Base-by-base conservation (phyloP, 2,888 invertebrate genomes). In the Nomada ruficornis region DNA sequence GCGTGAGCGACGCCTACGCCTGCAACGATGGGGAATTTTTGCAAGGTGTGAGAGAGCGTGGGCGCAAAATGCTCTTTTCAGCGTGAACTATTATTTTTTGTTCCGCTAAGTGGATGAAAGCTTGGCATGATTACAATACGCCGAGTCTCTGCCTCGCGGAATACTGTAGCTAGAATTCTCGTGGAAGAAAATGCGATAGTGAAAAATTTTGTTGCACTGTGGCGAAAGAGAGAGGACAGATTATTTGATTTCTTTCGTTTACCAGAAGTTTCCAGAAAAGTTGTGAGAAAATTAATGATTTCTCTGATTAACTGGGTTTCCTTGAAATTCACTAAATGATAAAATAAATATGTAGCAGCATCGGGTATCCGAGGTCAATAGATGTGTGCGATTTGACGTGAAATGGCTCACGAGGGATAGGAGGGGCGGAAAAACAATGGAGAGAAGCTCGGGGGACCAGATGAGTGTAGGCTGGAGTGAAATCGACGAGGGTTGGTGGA, bases 381-480 rank as follows among this genome's bases (percentile, higher is more conserved):
- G 62, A 63, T 50, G 54, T 50, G 65, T 23, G 77, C 60, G 80
- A 80, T 77, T 78, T 60, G 60, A 77, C 80, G 80, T 79, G 79
- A 80, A 79, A 80, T 80, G 80, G 80, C 52, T 72, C 54, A 65
- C 54, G n/a, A 20, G 4, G 29, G 29, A 0, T 9, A 13, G 23
- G 42, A 23, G 54, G 77, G 69, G 55, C 15, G 79, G 69, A 71
- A 64, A 76, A 65, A 47, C 60, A 44, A 64, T 52, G 62, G 36
- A 23, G 42, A 59, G 55, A 59, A 29, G 62, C 18, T 20, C 29
- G 3, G 13, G 54, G 67, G 59, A 42, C 13, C 62, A 74, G 50
- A 20, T 23, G 62, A 67, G n/a, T 18, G 65, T 69, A 70, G 67
- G 81, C 76, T 23, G 70, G 57, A 71, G 65, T 62, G 62, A 76